Percentiles rank a stretch among this genome's conserved stretches.
These are phyloP conservation scores for Toxotes chatareus DNA, from an alignment of 2,113 vertebrate genomes.

Conservation along the genomic window DNA sequence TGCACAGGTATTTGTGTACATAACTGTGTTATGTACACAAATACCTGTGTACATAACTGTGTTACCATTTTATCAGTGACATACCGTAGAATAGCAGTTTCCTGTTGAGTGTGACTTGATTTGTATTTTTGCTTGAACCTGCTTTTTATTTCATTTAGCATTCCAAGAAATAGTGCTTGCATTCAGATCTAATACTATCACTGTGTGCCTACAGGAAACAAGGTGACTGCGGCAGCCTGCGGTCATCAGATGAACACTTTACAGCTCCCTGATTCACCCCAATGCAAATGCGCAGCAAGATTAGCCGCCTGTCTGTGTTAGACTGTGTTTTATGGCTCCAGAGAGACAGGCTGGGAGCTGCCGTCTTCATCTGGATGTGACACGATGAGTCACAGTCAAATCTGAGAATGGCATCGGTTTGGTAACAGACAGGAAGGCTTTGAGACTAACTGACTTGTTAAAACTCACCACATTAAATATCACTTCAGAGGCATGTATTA, in stretches of 20 bases:
- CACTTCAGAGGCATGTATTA: not conserved
- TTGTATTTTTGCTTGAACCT: not conserved
- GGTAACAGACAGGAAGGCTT: conserved; percentile 37
- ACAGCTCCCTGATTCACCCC: conserved; percentile 45
- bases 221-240: conserved; percentile 33
- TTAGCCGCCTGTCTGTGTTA: conserved; percentile 34
- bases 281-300: conserved; percentile 64
- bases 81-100: not conserved
- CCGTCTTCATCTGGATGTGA: conserved; percentile 30
- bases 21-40: too few relatives aligned
- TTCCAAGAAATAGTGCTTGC: not conserved
- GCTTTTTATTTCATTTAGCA: not conserved
- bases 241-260: conserved; percentile 41
- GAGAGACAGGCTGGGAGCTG: conserved; percentile 33
- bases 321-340: conserved; percentile 29
- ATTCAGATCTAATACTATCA: not conserved
- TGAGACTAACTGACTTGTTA: conserved; percentile 17
- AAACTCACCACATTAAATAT: conserved; percentile 19
- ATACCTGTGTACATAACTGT: not conserved
- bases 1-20: not conserved
- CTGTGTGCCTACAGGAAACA: conserved; percentile 16
- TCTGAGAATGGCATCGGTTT: conserved; percentile 35
- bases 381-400: conserved; percentile 57
- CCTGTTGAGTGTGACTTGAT: not conserved
- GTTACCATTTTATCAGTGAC: not conserved